phyloP scores from a whole-genome alignment of 2,888 invertebrate genomes.

The Helobdella robusta region DNA sequence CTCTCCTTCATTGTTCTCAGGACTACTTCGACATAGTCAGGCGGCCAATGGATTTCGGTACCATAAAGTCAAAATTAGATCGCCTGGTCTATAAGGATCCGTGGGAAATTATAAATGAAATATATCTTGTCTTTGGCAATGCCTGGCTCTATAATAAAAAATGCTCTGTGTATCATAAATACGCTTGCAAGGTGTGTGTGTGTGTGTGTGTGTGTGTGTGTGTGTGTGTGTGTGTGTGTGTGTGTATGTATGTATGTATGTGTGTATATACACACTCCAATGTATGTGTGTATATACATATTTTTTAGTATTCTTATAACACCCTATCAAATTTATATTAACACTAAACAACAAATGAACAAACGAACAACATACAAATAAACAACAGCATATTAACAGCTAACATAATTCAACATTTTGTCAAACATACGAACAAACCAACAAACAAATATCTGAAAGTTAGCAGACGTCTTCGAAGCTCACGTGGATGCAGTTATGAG shows the following conservation, averaged over 20 bases:
- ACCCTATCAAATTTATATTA: neutral
- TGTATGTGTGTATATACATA: neutral
- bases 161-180: conserved; percentile 23
- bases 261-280: neutral
- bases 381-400: too few species aligned
- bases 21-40: conserved; percentile 20
- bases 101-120: conserved; percentile 20
- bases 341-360: too few species aligned
- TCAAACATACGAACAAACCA: conserved; percentile 14
- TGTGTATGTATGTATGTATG: neutral
- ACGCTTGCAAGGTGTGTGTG: conserved; percentile 20
- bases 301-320: neutral
- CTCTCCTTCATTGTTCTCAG: neutral
- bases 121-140: conserved; percentile 21
- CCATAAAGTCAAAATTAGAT: conserved; percentile 14
- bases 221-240: neutral
- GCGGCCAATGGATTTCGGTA: conserved; percentile 23
- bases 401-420: neutral
- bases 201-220: neutral
- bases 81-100: conserved; percentile 12
- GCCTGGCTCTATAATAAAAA: conserved; percentile 22
- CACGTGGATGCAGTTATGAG: conserved; percentile 18
- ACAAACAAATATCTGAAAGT: conserved; percentile 13
- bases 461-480: conserved; percentile 23
- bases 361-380: too few species aligned